phyloP scores from a whole-genome alignment of 2,113 vertebrate genomes.

The Gallinago undulata region DNA sequence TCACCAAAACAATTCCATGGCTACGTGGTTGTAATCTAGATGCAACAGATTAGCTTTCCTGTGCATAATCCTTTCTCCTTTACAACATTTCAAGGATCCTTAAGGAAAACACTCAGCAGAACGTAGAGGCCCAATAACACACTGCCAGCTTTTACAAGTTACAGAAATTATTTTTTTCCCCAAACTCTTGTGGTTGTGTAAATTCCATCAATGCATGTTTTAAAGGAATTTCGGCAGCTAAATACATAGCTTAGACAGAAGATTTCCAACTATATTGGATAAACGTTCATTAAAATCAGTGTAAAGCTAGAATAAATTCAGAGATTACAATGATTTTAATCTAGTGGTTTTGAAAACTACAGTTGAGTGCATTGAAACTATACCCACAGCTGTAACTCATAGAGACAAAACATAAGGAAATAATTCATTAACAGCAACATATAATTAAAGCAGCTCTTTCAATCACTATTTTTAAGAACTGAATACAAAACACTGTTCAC shows the following conservation, averaged over 20 bases:
- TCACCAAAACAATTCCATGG: background rate
- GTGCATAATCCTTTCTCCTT: background rate
- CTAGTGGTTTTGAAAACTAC: background rate
- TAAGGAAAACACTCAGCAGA: slow-evolving; percentile 37
- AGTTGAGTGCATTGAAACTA: background rate
- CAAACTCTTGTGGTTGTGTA: background rate
- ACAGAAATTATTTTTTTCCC: background rate
- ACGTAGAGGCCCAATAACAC: background rate
- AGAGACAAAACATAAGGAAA: slow-evolving; percentile 46
- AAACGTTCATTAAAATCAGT: background rate
- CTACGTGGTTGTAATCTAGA: background rate
- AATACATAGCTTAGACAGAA: background rate
- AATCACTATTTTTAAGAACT: slow-evolving; percentile 27
- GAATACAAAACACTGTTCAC: background rate
- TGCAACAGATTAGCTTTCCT: background rate
- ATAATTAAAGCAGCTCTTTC: slow-evolving; percentile 43
- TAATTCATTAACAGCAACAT: slow-evolving; percentile 14
- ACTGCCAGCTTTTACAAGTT: background rate
- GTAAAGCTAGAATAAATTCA: background rate
- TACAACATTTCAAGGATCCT: slow-evolving; percentile 66
- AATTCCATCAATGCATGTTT: background rate
- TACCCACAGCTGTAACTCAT: background rate
- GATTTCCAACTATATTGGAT: background rate
- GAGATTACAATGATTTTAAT: background rate
- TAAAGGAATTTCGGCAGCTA: background rate